A percentile compares a stretch with the other conserved stretches of the same genome.
phyloP scores from a whole-genome alignment of 2,888 invertebrate genomes.

The Drosophila borborema region DNA sequence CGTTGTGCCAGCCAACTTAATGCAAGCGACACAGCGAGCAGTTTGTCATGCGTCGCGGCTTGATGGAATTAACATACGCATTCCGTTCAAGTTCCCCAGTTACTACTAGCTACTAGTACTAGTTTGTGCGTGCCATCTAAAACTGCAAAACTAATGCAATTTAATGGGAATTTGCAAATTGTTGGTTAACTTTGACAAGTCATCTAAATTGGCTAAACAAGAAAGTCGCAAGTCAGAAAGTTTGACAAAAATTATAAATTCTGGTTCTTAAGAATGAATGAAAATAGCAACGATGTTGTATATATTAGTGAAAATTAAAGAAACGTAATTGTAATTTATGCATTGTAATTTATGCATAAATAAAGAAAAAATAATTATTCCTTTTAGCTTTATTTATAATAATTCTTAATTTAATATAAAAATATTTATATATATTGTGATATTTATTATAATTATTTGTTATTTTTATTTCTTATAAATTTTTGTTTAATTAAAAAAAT shows the following conservation, averaged over 20 bases:
- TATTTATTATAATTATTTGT: too few species aligned
- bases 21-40: conserved; percentile 56
- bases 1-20: conserved; percentile 62
- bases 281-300: too few species aligned
- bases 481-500: too few species aligned
- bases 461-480: too few species aligned
- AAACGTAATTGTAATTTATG: too few species aligned
- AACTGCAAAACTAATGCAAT: conserved; percentile 60
- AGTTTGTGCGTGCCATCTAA: conserved; percentile 32
- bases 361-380: too few species aligned
- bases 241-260: not conserved
- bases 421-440: too few species aligned
- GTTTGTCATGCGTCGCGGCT: conserved; percentile 60
- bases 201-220: conserved; percentile 21
- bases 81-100: conserved; percentile 9
- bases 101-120: not conserved
- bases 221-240: conserved; percentile 4
- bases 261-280: not conserved
- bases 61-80: conserved; percentile 65
- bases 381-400: too few species aligned
- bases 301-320: too few species aligned
- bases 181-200: conserved; percentile 33
- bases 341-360: too few species aligned
- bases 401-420: too few species aligned
- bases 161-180: conserved; percentile 43